Evolutionary conservation across 1,140 invertebrate genomes (phyloP).

Genomic region (Pristionchus pacificus): DNA sequence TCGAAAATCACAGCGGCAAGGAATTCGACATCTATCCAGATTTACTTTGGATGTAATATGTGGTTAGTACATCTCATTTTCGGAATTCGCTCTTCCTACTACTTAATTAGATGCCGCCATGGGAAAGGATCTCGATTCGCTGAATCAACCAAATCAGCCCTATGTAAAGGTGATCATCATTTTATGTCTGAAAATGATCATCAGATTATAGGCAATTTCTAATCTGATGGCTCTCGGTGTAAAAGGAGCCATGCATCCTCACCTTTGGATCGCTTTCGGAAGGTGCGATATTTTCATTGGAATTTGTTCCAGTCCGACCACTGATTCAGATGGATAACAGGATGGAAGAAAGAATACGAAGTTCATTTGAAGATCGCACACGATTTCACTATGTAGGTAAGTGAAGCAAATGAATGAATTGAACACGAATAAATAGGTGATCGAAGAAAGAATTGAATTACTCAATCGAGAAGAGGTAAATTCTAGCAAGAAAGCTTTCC

Average conservation of each 20-base stretch:
- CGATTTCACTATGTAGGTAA: no score
- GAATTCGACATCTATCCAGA: constrained; percentile 71
- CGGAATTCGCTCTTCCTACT: constrained; percentile 16
- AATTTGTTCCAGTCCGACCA: no score
- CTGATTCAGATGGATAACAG: no score
- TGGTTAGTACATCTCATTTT: constrained; percentile 45
- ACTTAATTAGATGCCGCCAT: constrained; percentile 79
- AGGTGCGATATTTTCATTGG: no score
- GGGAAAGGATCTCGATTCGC: constrained; percentile 63
- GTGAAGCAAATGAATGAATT: background rate
- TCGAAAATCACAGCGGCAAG: constrained; percentile 66
- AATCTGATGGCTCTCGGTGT: constrained; percentile 59
- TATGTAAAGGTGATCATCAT: constrained; percentile 65
- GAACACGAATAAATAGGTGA: constrained; percentile 37
- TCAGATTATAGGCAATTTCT: constrained; percentile 65
- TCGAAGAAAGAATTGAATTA: constrained; percentile 31
- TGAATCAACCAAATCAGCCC: constrained; percentile 67
- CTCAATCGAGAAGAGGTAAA: constrained; percentile 59
- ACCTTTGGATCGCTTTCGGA: constrained; percentile 44
- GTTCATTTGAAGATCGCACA: no score
- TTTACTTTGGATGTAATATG: constrained; percentile 82
- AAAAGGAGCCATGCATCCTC: constrained; percentile 46
- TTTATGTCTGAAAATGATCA: background rate
- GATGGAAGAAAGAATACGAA: no score
- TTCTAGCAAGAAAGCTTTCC: constrained; percentile 83